These are phyloP conservation scores for Polylopha cassiicola DNA, from an alignment of 2,888 invertebrate species.

Conservation along the genomic window DNA sequence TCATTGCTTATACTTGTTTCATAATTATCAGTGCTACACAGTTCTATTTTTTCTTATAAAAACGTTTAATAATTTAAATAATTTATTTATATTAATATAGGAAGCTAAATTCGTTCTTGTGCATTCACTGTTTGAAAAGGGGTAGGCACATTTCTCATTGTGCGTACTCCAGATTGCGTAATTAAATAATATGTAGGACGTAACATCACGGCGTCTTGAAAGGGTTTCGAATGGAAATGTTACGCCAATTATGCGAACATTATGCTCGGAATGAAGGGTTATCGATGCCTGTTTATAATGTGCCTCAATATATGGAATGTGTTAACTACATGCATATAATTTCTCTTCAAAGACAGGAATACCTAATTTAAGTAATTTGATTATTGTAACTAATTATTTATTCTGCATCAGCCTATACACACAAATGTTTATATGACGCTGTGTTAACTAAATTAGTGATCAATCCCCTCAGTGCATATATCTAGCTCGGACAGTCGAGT, in stretches of 20 bases:
- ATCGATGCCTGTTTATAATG: constrained; percentile 52
- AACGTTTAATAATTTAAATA: no score
- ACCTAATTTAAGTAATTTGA: no score
- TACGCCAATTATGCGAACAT: constrained; percentile 76
- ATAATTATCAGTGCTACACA: no score
- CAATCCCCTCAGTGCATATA: constrained; percentile 46
- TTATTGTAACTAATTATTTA: no score
- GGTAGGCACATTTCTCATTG: constrained; percentile 69
- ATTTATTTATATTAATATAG: no score
- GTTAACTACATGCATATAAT: constrained; percentile 9
- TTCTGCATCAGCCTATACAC: no score
- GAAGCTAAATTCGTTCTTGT: constrained; percentile 34
- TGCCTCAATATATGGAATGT: constrained; percentile 22
- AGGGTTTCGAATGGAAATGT: constrained; percentile 74
- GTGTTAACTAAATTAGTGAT: no score
- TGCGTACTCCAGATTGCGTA: constrained; percentile 72
- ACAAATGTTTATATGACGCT: no score
- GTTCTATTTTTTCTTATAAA: no score
- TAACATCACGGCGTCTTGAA: constrained; percentile 72
- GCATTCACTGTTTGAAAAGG: constrained; percentile 48
- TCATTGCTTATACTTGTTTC: no score
- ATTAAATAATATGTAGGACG: constrained; percentile 76
- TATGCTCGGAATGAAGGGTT: constrained; percentile 71
- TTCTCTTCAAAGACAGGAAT: no score
- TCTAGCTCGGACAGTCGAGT: constrained; percentile 64